Percentiles rank a stretch among this genome's conserved stretches.
Conservation (phyloP, 2,113 vertebrate genomes). For the Eurypyga helias region DNA sequence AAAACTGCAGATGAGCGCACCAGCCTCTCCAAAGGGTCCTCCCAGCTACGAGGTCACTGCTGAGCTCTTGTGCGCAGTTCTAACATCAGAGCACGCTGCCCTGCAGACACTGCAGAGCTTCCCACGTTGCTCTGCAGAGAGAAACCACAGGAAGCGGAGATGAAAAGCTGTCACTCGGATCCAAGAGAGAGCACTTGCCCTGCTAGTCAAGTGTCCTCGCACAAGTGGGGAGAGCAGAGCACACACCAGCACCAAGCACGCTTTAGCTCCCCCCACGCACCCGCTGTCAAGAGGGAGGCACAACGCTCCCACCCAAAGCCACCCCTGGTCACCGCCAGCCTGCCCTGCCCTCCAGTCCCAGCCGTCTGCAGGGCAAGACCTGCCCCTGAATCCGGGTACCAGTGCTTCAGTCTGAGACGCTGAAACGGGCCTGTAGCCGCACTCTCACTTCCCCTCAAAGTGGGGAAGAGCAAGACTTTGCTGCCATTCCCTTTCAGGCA, state of each 20-base stretch:
- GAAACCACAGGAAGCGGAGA: slow-evolving; percentile 49
- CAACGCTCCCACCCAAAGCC: neutral
- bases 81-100: neutral
- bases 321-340: accelerated
- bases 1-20: neutral
- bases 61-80: neutral
- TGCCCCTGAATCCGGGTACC: neutral
- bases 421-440: neutral
- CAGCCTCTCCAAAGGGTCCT: neutral
- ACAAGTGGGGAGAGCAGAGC: accelerated
- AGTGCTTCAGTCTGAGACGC: neutral
- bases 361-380: neutral
- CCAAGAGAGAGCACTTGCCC: neutral
- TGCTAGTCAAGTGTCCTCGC: accelerated
- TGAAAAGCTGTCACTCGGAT: neutral
- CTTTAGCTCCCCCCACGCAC: accelerated
- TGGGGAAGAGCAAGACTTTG: neutral
- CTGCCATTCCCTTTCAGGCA: neutral
- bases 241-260: accelerated
- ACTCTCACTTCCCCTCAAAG: neutral
- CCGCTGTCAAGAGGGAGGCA: accelerated
- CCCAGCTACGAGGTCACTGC: neutral
- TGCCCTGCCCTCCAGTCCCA: neutral
- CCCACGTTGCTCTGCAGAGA: neutral
- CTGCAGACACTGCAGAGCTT: neutral